Percentiles rank a stretch among this genome's conserved stretches.
phyloP scores from a whole-genome alignment of 1,140 invertebrate species.

The Tribolium madens region DNA sequence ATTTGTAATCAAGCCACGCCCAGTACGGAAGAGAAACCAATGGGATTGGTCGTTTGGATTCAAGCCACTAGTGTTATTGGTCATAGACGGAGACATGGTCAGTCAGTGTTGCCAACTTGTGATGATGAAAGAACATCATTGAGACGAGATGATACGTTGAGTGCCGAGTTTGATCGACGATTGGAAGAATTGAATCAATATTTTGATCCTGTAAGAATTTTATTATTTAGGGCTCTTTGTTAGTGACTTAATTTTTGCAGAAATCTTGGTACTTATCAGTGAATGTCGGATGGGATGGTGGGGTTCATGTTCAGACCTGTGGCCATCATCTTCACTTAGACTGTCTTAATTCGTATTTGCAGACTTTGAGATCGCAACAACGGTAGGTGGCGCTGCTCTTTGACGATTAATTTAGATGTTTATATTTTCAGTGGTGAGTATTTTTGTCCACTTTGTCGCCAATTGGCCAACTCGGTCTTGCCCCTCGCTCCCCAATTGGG shows the following conservation, averaged over 20 bases:
- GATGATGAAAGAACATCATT: conserved; percentile 72
- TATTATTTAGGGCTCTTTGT: background rate
- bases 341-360: conserved; percentile 90
- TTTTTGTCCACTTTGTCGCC: conserved; percentile 92
- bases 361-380: conserved; percentile 82
- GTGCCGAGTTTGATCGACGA: conserved; percentile 75
- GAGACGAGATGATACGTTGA: conserved; percentile 72
- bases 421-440: conserved; percentile 81
- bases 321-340: conserved; percentile 95
- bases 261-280: conserved; percentile 87
- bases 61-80: conserved; percentile 88
- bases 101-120: conserved; percentile 74
- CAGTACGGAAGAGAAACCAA: conserved; percentile 86
- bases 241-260: conserved; percentile 54
- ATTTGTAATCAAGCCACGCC: conserved; percentile 93
- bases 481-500: conserved; percentile 87
- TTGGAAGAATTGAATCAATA: conserved; percentile 78
- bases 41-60: conserved; percentile 90
- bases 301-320: conserved; percentile 95
- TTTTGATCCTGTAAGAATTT: conserved; percentile 77
- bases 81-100: conserved; percentile 73
- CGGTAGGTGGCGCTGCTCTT: conserved; percentile 78
- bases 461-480: conserved; percentile 92
- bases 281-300: conserved; percentile 92
- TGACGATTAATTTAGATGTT: background rate